Base-by-base conservation (phyloP, 1,140 invertebrate species). In the Bathynomus jamesi region DNA sequence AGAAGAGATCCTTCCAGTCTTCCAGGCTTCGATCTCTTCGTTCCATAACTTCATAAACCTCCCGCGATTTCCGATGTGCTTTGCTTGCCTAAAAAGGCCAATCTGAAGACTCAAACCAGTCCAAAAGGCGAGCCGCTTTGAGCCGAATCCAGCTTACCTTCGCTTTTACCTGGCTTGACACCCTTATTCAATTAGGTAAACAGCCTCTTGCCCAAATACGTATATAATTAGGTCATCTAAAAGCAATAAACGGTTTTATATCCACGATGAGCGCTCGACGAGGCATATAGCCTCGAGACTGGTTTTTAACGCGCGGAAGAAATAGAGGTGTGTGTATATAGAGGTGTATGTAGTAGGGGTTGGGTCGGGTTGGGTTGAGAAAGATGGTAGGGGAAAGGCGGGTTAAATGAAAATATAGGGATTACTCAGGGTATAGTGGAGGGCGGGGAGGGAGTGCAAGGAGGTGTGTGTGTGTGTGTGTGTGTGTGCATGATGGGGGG, bases 191-290 rank as follows among this genome's bases (percentile, higher is more conserved):
- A 74, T 74, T 74, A 74, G 70, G 72, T 65, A 68, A 69, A 74
- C 72, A 70, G 70, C 70, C 72, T 65, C 72, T 74, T 67, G 30
- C 64, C 72, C 72, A 74, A 74, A 74, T 74, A 74, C 69, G 72
- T 67, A 69, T 53, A 74, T 74, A 74, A 74, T 74, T 74, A 74
- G 72, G 72, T 74, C 72, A 74, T 74, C 72, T 74, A 74, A 74
- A 74, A 74, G 69, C 72, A 64, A 74, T 74, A 70, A 74, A 74
- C 63, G 68, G 70, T 63, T 74, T 70, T 70, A 74, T 74, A 70
- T 70, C 68, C 72, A 74, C 72, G 72, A 74, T 68, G 60, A 21
- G 63, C 28, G 63, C 53, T n/a, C 21, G 62, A 64, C 67, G 61
- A 66, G 46, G 67, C 24, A 30, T 25, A 65, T 28, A 46, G 70